Evolutionary conservation across 2,113 vertebrate genomes (phyloP).

Genomic region (Dasyornis broadbenti): DNA sequence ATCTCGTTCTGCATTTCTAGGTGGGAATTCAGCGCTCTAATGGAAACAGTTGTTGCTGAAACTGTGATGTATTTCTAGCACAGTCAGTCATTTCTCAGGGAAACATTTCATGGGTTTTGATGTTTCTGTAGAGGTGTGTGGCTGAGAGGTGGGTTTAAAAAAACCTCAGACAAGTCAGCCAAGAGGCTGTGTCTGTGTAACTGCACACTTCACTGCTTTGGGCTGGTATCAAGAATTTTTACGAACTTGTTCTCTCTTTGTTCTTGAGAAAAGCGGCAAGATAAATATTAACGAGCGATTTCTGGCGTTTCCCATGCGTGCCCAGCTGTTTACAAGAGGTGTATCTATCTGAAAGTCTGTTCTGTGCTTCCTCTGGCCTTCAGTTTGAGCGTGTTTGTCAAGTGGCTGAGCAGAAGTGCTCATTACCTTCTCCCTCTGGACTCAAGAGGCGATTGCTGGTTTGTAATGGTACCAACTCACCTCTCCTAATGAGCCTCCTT

Average conservation of each 20-base stretch:
- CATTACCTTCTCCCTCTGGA: accelerated
- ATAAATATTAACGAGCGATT: accelerated
- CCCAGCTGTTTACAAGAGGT: accelerated
- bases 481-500: background rate
- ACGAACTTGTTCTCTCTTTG: background rate
- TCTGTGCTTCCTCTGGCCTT: background rate
- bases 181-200: background rate
- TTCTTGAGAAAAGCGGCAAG: background rate
- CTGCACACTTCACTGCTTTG: background rate
- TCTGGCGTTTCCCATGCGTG: background rate
- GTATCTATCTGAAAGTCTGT: accelerated
- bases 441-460: background rate
- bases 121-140: background rate
- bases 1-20: background rate
- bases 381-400: background rate
- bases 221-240: background rate
- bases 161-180: background rate
- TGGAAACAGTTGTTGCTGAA: background rate
- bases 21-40: background rate
- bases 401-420: background rate
- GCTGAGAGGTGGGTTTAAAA: background rate
- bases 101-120: background rate
- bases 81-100: background rate
- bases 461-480: background rate
- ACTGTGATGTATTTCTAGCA: background rate